Base-by-base conservation (phyloP, 2,888 invertebrate genomes). In the Sericinus montela region DNA sequence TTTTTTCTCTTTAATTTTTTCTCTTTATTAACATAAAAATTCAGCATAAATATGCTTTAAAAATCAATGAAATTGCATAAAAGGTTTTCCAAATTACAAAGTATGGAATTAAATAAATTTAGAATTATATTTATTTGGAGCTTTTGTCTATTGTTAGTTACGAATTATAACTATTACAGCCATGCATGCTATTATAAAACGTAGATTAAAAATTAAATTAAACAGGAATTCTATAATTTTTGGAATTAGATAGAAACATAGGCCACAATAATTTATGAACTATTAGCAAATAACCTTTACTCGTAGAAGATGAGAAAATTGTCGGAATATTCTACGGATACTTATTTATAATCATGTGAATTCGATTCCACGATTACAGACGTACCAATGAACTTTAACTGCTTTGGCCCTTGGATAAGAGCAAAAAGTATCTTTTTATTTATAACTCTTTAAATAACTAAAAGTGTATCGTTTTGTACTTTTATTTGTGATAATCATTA, bases 251-350 rank as follows among this genome's bases (percentile, higher is more conserved):
- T 47, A 16, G 32, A 13, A 16, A 16, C 35, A 34, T 15, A 32
- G 16, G 16, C 19, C 11, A 30, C 32, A 40, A 45, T 34, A 37
- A 53, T 51, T 54, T 45, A 60, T 58, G 56, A 49, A 58, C 48
- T 56, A 54, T 51, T 49, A 49, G 43, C 54, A 55, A 51, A 45
- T 58, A 48, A 58, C 59, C 61, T 60, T 59, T 63, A 42, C 42
- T 41, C 36, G n/a, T 28, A 14, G 32, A 37, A 36, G 36, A 37
- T 40, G 36, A 15, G 23, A 49, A 40, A 30, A 46, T 32, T 41
- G 44, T 35, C 28, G 16, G 34, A 45, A 50, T 53, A 29, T 28
- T 51, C 38, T 38, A 16, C 45, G 32, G 42, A 49, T 50, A 35
- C n/a, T 25, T 34, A 30, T 44, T 43, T 39, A 42, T 40, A 43